Conservation (phyloP, 2,888 invertebrate species). For the Anticlea derivata region DNA sequence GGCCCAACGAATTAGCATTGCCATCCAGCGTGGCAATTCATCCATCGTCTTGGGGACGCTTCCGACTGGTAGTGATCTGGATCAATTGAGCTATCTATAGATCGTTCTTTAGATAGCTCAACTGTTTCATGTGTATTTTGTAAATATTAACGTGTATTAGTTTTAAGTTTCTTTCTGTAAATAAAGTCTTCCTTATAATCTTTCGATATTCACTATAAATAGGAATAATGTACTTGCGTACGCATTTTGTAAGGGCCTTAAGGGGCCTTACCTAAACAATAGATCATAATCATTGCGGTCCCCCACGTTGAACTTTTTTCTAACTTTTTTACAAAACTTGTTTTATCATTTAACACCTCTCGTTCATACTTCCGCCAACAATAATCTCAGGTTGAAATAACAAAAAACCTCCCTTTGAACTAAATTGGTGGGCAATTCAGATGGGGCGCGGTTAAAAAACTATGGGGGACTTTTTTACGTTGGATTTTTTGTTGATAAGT, state of each 20-base stretch:
- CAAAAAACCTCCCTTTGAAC: conserved; percentile 52
- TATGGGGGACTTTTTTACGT: conserved; percentile 50
- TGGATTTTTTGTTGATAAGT: conserved; percentile 32
- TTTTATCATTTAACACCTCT: conserved; percentile 52
- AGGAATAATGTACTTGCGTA: no score
- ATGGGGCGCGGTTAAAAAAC: conserved; percentile 49
- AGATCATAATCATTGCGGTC: conserved; percentile 39
- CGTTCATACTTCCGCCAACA: conserved; percentile 51
- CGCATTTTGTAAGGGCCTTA: neutral
- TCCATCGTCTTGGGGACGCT: no score
- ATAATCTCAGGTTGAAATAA: conserved; percentile 36
- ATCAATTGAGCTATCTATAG: no score
- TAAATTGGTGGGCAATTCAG: conserved; percentile 51
- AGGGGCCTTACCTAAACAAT: conserved; percentile 2
- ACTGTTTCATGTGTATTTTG: no score
- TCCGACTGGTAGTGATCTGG: no score
- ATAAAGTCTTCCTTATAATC: no score
- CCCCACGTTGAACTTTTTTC: conserved; percentile 44
- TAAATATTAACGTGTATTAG: no score
- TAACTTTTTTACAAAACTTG: conserved; percentile 34
- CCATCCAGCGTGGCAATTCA: no score
- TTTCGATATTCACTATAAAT: no score
- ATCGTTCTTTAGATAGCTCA: no score
- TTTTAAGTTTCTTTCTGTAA: no score
- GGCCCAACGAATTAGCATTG: no score